Conservation (phyloP, 30 jellyfish, hydroid and myxozoan species). For the Chironex yamaguchii region DNA sequence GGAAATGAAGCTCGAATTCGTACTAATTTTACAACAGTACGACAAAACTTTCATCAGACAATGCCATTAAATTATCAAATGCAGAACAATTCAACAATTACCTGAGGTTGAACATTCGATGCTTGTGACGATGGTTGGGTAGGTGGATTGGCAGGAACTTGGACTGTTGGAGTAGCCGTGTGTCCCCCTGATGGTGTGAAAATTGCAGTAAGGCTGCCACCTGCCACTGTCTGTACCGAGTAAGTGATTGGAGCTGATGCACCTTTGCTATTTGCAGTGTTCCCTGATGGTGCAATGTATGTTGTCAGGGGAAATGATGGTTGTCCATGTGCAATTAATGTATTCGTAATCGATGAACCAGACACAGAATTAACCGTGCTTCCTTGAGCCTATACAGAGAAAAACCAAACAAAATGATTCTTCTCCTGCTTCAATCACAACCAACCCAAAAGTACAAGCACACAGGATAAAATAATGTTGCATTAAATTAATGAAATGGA, state of each 20-base stretch:
- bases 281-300: constrained; percentile 69
- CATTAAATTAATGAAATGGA: too few relatives aligned
- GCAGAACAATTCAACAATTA: constrained; percentile 2
- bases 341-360: not conserved
- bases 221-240: constrained; percentile 77
- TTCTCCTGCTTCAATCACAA: too few relatives aligned
- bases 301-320: constrained; percentile 72
- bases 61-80: too few relatives aligned
- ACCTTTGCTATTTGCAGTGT: constrained; percentile 4
- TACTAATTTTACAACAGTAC: too few relatives aligned
- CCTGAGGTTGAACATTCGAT: constrained; percentile 45
- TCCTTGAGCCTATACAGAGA: too few relatives aligned
- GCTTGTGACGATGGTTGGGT: constrained; percentile 66
- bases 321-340: constrained; percentile 10
- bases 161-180: constrained; percentile 65
- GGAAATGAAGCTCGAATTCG: too few relatives aligned
- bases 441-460: too few relatives aligned
- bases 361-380: constrained; percentile 12
- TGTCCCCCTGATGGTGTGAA: constrained; percentile 65
- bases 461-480: too few relatives aligned
- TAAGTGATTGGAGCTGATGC: constrained; percentile 45
- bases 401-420: too few relatives aligned
- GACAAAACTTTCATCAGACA: too few relatives aligned
- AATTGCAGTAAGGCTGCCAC: constrained; percentile 77
- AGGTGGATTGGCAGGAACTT: constrained; percentile 49